A percentile compares a stretch with the other conserved stretches of the same genome.
Evolutionary conservation across 2,113 vertebrate species (phyloP).

Genomic region (Cephalophus harveyi): DNA sequence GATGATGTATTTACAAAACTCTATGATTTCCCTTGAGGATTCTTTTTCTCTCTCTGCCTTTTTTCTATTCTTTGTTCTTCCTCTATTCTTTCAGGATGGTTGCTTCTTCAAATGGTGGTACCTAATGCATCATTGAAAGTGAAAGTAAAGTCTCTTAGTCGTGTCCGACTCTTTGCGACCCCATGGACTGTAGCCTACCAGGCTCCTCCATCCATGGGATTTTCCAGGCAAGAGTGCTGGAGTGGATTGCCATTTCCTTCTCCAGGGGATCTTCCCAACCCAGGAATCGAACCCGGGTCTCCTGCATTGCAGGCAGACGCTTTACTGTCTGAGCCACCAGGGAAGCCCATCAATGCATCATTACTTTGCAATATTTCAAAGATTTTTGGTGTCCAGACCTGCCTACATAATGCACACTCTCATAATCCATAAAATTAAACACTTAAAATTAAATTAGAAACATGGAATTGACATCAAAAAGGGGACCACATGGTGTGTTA

Average conservation of each 20-base stretch:
- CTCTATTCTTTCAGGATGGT: not conserved
- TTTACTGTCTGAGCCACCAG: too few species aligned
- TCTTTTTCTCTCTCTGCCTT: not conserved
- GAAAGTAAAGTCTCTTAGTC: too few species aligned
- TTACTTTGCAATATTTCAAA: slow-evolving; percentile 41
- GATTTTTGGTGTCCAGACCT: not conserved
- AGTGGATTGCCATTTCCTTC: too few species aligned
- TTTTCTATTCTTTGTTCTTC: not conserved
- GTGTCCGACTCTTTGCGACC: too few species aligned
- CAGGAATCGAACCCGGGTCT: too few species aligned
- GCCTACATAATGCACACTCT: not conserved
- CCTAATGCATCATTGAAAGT: not conserved
- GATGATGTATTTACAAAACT: slow-evolving; percentile 33
- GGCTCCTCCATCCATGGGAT: too few species aligned
- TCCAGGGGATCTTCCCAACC: too few species aligned
- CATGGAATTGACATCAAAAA: not conserved
- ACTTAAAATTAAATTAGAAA: slow-evolving; percentile 27
- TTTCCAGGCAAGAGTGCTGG: too few species aligned
- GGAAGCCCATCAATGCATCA: not conserved
- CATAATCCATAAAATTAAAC: not conserved
- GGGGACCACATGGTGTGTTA: not conserved
- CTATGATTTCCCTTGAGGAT: slow-evolving; percentile 16
- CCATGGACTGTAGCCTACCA: too few species aligned
- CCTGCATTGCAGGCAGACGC: too few species aligned
- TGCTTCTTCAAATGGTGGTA: slow-evolving; percentile 23